Conservation (phyloP, 92 coral and sea anemone genomes). For the Micromussa lordhowensis region DNA sequence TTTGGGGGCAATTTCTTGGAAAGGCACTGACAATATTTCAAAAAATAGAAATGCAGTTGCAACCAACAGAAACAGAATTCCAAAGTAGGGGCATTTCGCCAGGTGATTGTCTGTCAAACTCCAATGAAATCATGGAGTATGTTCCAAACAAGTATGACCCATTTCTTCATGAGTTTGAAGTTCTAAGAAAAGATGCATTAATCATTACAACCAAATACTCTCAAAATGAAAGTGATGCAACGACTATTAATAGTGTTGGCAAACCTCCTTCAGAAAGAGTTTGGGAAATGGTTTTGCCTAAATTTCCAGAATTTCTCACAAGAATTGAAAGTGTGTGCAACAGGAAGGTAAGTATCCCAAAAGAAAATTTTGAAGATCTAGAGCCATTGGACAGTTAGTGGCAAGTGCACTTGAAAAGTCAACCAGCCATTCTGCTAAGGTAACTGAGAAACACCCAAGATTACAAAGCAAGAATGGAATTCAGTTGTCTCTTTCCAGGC, state of each 20-base stretch:
- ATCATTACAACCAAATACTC: slow-evolving; percentile 30
- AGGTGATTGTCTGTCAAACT: neutral
- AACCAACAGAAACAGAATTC: slow-evolving; percentile 4
- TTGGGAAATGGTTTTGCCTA: slow-evolving; percentile 49
- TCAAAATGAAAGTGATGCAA: neutral
- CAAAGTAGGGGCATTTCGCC: neutral
- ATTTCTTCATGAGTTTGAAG: slow-evolving; percentile 48
- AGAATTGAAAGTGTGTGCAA: slow-evolving; percentile 35
- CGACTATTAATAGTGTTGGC: neutral
- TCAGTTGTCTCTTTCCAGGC: too few relatives aligned
- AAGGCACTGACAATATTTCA: slow-evolving; percentile 41
- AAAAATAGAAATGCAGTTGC: slow-evolving; percentile 10
- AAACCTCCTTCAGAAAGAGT: slow-evolving; percentile 35
- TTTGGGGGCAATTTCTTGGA: slow-evolving; percentile 54
- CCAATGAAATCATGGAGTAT: slow-evolving; percentile 3
- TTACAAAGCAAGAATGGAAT: too few relatives aligned
- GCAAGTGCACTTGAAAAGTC: neutral
- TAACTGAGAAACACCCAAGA: too few relatives aligned
- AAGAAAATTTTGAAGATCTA: slow-evolving; percentile 16
- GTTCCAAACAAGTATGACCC: slow-evolving; percentile 46
- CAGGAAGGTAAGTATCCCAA: slow-evolving; percentile 27
- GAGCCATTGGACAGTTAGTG: neutral
- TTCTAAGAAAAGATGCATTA: slow-evolving; percentile 29
- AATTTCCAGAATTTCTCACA: slow-evolving; percentile 44
- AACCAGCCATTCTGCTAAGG: too few relatives aligned